Base-by-base conservation (phyloP, 2,113 vertebrate species). In the Delphinus delphis region DNA sequence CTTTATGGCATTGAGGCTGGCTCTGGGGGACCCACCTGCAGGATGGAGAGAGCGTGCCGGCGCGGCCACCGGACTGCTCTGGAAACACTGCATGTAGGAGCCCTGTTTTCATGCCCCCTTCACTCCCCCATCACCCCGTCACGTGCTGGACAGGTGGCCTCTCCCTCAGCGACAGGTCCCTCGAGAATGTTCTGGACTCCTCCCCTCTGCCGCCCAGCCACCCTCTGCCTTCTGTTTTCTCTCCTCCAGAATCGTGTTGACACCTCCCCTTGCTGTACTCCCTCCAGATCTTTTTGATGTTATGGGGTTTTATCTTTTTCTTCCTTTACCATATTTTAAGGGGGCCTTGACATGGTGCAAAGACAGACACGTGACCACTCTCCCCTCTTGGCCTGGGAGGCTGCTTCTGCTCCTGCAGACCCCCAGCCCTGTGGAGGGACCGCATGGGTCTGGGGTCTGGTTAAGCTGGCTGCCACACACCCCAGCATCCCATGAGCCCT, bases 1-100 rank as follows among this genome's bases (percentile, higher is more conserved):
- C 65, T 33, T 67, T 33, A 63, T 13, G 62, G 26, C 62, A 13
- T 31, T 10, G 26, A 33, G 44, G 28, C 13, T 4, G 33, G 28
- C 26, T 68, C 73, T 14, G 2, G 25, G 44, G 41, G 5, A 28
- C 53, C 23, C 17, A 21, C 14, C 58, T 5, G 4, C 10, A 6
- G 36, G 28, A 25, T 47, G 65, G 6, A 25, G 65, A 44, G 38
- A 9, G 28, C 0, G 0, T 18, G 26, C 28, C 0, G 0, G 15
- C 21, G 41, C 26, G 20, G 55, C 41, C 10, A 2, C 33, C 3
- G 2, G 31, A 36, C 28, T n/a, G 38, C 8, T 53, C 83, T 18
- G 44, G 41, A 74, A 20, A 31, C 18, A 17, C 26, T 3, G 21
- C 8, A 1, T 5, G 15, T 1, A 36, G 58, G 13, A 44, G 28